These are phyloP conservation scores for Rhincodon typus DNA, from an alignment of 2,797 vertebrate genomes.

Conservation along the genomic window DNA sequence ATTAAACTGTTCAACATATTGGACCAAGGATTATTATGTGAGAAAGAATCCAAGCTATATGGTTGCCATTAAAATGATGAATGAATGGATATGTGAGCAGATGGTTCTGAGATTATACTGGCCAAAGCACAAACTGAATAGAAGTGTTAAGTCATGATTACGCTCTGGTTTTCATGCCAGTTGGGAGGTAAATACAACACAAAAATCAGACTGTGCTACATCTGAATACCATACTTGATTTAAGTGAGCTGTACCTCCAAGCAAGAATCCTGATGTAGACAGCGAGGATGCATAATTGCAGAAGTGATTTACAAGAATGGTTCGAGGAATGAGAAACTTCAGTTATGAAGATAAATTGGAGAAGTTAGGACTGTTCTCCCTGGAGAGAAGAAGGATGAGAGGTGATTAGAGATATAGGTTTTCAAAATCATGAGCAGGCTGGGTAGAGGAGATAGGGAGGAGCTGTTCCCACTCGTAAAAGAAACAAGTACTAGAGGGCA, in stretches of 20 bases:
- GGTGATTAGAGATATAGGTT: no score
- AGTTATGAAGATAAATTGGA: no score
- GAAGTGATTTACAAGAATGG: no score
- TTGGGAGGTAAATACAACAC: background rate
- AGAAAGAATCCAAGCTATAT: background rate
- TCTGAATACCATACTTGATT: background rate
- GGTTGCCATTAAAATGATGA: slow-evolving; percentile 8
- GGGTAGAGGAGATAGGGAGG: no score
- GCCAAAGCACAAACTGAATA: background rate
- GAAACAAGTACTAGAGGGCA: no score
- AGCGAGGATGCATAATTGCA: background rate
- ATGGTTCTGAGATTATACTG: background rate
- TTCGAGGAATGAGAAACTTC: no score
- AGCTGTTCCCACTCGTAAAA: no score
- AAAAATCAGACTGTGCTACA: background rate
- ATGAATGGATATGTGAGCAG: background rate
- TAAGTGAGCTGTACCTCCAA: background rate
- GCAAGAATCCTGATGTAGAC: background rate
- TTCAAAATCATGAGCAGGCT: no score
- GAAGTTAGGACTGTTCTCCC: no score
- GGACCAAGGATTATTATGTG: background rate
- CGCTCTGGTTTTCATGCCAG: background rate
- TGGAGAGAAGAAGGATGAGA: no score
- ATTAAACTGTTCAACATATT: background rate
- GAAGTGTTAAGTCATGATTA: background rate